phyloP scores from a whole-genome alignment of 2,888 invertebrate species.

The Thereva nobilitata region DNA sequence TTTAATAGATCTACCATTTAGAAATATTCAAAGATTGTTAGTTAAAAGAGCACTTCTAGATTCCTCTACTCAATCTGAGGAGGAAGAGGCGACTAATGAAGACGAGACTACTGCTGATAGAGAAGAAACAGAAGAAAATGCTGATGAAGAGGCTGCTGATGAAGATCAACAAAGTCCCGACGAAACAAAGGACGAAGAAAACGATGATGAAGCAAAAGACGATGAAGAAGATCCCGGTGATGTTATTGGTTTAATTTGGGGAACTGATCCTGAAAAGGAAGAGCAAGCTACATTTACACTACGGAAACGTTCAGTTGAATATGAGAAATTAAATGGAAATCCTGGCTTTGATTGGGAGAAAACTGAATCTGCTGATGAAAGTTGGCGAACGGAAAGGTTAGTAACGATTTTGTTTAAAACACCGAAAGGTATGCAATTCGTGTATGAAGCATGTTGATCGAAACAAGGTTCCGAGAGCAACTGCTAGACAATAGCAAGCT shows the following conservation, averaged over 20 bases:
- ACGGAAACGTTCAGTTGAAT: conserved; percentile 25
- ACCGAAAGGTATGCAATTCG: too few relatives aligned
- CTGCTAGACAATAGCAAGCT: too few relatives aligned
- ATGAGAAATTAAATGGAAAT: background rate
- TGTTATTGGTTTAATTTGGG: conserved; percentile 61
- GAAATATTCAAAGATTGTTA: conserved; percentile 56
- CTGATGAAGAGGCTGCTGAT: conserved; percentile 39
- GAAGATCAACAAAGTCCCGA: conserved; percentile 43
- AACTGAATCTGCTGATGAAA: conserved; percentile 26
- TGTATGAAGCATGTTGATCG: too few relatives aligned
- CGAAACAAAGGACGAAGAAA: conserved; percentile 29
- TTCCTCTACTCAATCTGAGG: conserved; percentile 44
- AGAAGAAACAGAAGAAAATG: conserved; percentile 19
- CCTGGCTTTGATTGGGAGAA: conserved; percentile 15
- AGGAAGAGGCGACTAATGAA: conserved; percentile 42
- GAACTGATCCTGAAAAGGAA: conserved; percentile 49
- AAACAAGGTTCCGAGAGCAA: too few relatives aligned
- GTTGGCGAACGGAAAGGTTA: conserved; percentile 38
- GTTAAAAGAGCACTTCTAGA: conserved; percentile 52
- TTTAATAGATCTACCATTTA: conserved; percentile 70
- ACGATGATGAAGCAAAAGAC: conserved; percentile 34
- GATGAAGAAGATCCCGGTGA: conserved; percentile 52
- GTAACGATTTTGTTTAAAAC: background rate
- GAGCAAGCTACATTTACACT: conserved; percentile 45
- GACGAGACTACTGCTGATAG: conserved; percentile 36